Percentiles rank a stretch among this genome's conserved stretches.
Evolutionary conservation across 2,797 vertebrate genomes (phyloP).

Genomic region (Passerculus sandwichensis): DNA sequence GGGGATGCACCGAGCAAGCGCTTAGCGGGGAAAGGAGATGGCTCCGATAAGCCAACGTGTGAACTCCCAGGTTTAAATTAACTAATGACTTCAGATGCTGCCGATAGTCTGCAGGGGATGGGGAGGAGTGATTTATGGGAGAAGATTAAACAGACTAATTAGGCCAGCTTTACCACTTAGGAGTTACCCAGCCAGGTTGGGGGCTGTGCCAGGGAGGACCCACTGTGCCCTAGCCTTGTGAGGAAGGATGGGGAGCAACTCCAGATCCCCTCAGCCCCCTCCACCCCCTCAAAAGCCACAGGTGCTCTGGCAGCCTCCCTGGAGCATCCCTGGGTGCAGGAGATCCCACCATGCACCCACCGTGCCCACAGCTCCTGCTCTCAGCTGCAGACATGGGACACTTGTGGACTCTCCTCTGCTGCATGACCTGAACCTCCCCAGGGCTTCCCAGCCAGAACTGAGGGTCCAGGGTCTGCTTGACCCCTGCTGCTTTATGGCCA

Average conservation of each 20-base stretch:
- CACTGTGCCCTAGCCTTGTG: not conserved
- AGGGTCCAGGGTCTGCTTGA: not conserved
- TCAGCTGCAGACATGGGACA: not conserved
- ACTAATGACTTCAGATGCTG: constrained; percentile 67
- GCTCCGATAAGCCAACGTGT: constrained; percentile 43
- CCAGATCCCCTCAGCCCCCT: not conserved
- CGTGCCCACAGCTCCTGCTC: rapidly evolving
- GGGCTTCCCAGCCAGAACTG: not conserved
- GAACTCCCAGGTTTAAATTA: constrained; percentile 67
- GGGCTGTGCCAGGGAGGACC: not conserved
- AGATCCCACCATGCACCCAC: not conserved
- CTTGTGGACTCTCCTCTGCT: not conserved
- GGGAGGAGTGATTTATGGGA: constrained; percentile 73
- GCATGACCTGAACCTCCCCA: not conserved
- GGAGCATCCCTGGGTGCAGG: not conserved
- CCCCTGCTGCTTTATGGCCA: not conserved
- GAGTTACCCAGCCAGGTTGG: not conserved
- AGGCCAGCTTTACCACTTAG: constrained; percentile 12
- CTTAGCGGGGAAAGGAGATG: constrained; percentile 42
- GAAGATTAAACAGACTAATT: constrained; percentile 73
- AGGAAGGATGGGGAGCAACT: not conserved
- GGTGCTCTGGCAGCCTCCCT: not conserved
- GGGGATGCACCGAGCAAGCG: constrained; percentile 22
- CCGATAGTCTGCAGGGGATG: constrained; percentile 68
- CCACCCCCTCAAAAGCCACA: rapidly evolving